Evolutionary conservation across 2,888 invertebrate species (phyloP), one percentile per base, ranked within the genome.

Genomic region (Pogonocherus hispidulus): DNA sequence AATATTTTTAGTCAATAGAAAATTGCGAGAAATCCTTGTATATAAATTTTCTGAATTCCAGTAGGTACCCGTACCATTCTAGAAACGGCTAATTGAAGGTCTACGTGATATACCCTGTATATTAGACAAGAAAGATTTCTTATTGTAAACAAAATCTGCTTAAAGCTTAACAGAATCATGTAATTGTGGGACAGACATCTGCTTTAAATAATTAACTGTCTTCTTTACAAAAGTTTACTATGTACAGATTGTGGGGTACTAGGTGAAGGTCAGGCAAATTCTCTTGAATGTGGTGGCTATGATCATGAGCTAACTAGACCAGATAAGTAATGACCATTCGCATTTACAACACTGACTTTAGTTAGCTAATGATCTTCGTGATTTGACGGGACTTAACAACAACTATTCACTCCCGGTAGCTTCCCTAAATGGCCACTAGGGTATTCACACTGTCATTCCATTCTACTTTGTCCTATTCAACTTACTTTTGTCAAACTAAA

Each of bases 281-380:
- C 47, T 60, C 49, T 60, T 32, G 60, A 60, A 47, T 60, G 49
- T 60, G 35, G 49, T 60, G 49, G 49, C 49, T 35, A 60, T 49
- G 60, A 60, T 60, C 49, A 60, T 60, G 44, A 35, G 32, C 47
- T 49, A 49, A 49, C 52, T 51, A 66, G 60, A 60, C 66, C 60
- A 72, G 75, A 79, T 78, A 78, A 79, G 76, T 79, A 79, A 79
- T 79, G 78, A 79, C 76, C 60, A 69, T 66, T 68, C 64, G 66
- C 65, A 66, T 74, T 70, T 73, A 63, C 71, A 56, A 63, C 72
- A 71, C 67, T 72, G 75, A 76, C 74, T 78, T 69, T 74, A 76
- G 66, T 69, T 71, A 52, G 76, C 76, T 80, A 80, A 80, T 79
- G 78, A 76, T 78, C 74, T 79, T 78, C 77, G 74, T 78, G 78